Conservation (phyloP, 2,888 invertebrate genomes). For the Augochlorella aurata region DNA sequence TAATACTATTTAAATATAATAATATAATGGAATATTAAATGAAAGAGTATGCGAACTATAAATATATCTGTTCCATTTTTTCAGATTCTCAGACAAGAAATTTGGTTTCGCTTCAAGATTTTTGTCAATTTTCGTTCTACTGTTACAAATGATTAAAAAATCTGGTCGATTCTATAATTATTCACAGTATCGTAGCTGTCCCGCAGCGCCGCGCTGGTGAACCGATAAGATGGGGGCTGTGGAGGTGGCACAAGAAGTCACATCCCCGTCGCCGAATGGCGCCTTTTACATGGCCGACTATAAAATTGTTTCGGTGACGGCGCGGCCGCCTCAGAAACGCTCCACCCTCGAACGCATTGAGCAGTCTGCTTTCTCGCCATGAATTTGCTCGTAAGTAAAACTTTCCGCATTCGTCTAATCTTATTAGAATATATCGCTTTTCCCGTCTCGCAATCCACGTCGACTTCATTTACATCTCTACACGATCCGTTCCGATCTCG, state of each 20-base stretch:
- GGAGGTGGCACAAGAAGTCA: slow-evolving; percentile 69
- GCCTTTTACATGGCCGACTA: slow-evolving; percentile 73
- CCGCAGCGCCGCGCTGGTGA: slow-evolving; percentile 9
- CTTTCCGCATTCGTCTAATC: not conserved
- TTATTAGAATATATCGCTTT: not conserved
- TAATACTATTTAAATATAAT: too few species aligned
- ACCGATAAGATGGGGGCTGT: slow-evolving; percentile 35
- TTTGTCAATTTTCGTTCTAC: too few species aligned
- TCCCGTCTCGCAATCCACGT: not conserved
- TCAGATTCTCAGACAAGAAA: too few species aligned
- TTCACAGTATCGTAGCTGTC: slow-evolving; percentile 7
- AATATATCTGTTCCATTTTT: too few species aligned
- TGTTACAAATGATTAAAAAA: not conserved
- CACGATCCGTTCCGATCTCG: not conserved
- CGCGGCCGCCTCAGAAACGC: slow-evolving; percentile 80
- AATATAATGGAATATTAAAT: too few species aligned
- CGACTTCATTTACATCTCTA: too few species aligned
- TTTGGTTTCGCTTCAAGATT: too few species aligned
- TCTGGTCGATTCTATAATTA: not conserved
- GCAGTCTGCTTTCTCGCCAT: slow-evolving; percentile 65
- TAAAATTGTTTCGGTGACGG: slow-evolving; percentile 79
- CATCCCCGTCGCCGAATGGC: slow-evolving; percentile 74
- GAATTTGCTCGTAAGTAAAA: slow-evolving; percentile 72
- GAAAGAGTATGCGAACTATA: too few species aligned
- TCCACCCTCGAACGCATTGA: slow-evolving; percentile 78